A percentile compares a stretch with the other conserved stretches of the same genome.
Conservation (phyloP, 1,140 invertebrate genomes). For the Anastatus disparis region DNA sequence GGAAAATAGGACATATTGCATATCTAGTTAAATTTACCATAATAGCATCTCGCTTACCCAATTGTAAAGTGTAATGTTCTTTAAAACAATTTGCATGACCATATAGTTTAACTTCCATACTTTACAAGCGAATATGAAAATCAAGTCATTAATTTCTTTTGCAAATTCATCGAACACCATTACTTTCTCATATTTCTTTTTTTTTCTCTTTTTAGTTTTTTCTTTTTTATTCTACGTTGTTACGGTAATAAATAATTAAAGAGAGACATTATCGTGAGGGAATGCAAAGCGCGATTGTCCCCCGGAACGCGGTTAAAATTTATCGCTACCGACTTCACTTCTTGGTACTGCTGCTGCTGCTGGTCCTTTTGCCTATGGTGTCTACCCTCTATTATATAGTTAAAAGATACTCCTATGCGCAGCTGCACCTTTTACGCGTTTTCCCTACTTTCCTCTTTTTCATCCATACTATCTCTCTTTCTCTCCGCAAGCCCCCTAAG, state of each 20-base stretch:
- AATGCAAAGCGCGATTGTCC: constrained; percentile 49
- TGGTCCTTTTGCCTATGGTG: no score
- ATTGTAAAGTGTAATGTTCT: constrained; percentile 21
- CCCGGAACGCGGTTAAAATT: constrained; percentile 43
- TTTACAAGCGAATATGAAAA: constrained; percentile 6
- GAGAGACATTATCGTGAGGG: constrained; percentile 49
- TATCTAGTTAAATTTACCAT: no score
- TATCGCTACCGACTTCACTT: constrained; percentile 45
- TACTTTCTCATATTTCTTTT: no score
- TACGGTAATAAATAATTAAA: constrained; percentile 56
- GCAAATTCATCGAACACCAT: constrained; percentile 16
- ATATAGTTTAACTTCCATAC: no score
- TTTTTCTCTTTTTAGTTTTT: neutral
- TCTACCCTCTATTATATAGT: no score
- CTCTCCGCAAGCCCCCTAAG: no score
- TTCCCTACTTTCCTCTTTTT: neutral
- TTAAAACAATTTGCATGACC: neutral
- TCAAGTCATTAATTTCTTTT: constrained; percentile 10
- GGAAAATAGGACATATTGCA: no score
- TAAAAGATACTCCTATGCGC: no score
- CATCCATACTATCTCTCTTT: neutral
- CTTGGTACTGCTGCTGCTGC: constrained; percentile 16
- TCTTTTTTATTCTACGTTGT: no score
- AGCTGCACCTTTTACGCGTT: no score
- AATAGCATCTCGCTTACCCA: no score